Evolutionary conservation across 2,113 vertebrate species (phyloP).

Genomic region (Chiloscyllium plagiosum): DNA sequence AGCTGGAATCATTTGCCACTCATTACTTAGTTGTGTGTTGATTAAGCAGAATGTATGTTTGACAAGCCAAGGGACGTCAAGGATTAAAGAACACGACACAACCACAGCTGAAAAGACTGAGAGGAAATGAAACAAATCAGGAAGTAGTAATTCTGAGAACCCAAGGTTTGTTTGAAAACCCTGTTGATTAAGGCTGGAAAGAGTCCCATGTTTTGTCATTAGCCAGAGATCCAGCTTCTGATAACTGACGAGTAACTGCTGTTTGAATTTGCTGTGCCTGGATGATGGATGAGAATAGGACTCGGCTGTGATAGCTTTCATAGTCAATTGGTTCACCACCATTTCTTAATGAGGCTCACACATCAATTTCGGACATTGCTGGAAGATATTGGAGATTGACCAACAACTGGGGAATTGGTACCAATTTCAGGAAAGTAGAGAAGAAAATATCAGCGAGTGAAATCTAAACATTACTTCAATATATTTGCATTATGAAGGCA

Average conservation of each 20-base stretch:
- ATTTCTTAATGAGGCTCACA: background rate
- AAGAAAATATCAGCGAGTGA: background rate
- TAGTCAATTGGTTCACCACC: background rate
- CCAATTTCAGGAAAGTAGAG: background rate
- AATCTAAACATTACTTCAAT: background rate
- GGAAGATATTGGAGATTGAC: background rate
- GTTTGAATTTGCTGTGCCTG: background rate
- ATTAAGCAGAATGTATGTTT: background rate
- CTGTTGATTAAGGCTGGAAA: background rate
- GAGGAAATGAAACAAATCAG: background rate
- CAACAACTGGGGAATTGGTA: background rate
- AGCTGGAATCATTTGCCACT: background rate
- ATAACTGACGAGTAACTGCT: background rate
- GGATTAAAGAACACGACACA: background rate
- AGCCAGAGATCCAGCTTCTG: background rate
- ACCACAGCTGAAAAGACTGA: background rate
- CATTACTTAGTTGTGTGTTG: background rate
- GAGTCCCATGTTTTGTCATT: background rate
- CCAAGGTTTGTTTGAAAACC: background rate
- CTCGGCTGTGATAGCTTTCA: background rate
- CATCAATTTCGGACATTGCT: background rate
- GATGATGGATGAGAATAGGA: background rate
- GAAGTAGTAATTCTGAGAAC: background rate
- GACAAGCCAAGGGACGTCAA: background rate
- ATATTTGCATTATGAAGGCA: background rate